Percentiles rank a stretch among this genome's conserved stretches.
These are phyloP conservation scores for Manis pentadactyla DNA, from an alignment of 2,797 vertebrate genomes.

Conservation along the genomic window DNA sequence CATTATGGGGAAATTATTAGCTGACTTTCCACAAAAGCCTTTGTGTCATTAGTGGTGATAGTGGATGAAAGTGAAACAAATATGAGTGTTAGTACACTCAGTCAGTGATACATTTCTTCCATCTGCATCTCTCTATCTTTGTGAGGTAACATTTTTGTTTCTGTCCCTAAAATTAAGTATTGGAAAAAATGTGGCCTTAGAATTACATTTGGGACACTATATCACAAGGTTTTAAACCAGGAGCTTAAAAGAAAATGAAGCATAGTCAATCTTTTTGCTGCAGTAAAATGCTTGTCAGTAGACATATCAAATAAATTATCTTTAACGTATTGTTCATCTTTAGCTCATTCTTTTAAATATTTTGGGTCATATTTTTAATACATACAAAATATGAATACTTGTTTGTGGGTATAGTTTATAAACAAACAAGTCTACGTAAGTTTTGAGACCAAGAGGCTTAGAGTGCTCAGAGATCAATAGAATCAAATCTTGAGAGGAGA, in stretches of 20 bases:
- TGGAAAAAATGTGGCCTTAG: not conserved
- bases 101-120: not conserved
- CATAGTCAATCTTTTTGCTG: not conserved
- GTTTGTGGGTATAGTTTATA: not conserved
- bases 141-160: not conserved
- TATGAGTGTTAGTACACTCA: not conserved
- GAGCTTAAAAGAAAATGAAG: conserved; percentile 12
- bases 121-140: not conserved
- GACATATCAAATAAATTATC: conserved; percentile 2
- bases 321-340: conserved; percentile 24
- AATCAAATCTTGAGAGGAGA: conserved; percentile 36
- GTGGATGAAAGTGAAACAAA: not conserved
- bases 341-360: not conserved
- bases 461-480: not conserved
- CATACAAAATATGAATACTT: not conserved
- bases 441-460: conserved; percentile 8
- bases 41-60: conserved; percentile 14
- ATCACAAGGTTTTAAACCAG: not conserved
- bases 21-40: not conserved
- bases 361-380: conserved; percentile 36
- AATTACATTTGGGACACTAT: not conserved
- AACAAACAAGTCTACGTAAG: not conserved
- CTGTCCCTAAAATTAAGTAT: conserved; percentile 27
- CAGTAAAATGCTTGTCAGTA: not conserved
- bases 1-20: not conserved